phyloP scores from a whole-genome alignment of 2,888 invertebrate genomes.

The Diaperis boleti region DNA sequence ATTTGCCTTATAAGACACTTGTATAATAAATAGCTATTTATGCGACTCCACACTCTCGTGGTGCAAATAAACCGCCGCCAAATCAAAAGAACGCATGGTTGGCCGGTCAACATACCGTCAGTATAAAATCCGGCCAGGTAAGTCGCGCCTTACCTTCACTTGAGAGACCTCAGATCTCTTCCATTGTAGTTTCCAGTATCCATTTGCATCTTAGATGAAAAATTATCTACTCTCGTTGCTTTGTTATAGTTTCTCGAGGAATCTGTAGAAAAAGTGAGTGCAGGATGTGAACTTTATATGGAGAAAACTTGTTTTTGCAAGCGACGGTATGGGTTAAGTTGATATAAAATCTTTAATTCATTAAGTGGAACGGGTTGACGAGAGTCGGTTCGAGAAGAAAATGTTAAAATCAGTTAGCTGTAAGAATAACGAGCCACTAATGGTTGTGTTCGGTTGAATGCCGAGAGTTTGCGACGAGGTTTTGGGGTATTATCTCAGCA shows the following conservation, averaged over 20 bases:
- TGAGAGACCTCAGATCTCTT: conserved; percentile 19
- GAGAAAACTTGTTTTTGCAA: conserved; percentile 6
- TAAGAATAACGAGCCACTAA: background rate
- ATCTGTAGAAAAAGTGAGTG: conserved; percentile 12
- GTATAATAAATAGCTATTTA: too few species aligned
- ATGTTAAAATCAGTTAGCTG: background rate
- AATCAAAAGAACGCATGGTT: conserved; percentile 40
- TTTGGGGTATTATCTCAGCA: background rate
- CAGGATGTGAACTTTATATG: conserved; percentile 4
- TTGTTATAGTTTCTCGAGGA: conserved; percentile 10
- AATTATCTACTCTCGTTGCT: background rate
- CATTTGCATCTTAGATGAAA: conserved; percentile 16
- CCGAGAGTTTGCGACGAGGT: background rate
- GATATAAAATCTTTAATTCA: conserved; percentile 15
- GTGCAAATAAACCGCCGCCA: conserved; percentile 16
- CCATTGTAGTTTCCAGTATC: conserved; percentile 23
- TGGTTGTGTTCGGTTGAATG: conserved; percentile 3
- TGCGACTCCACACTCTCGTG: conserved; percentile 3
- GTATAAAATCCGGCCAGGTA: conserved; percentile 52
- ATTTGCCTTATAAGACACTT: too few species aligned
- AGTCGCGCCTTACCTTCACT: conserved; percentile 39
- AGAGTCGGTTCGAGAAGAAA: too few species aligned
- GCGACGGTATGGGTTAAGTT: conserved; percentile 2
- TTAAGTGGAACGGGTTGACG: conserved; percentile 7
- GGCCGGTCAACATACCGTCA: conserved; percentile 51